These are phyloP conservation scores for Oceanodroma leucorhoa DNA, from an alignment of 2,797 vertebrate species.

Conservation along the genomic window DNA sequence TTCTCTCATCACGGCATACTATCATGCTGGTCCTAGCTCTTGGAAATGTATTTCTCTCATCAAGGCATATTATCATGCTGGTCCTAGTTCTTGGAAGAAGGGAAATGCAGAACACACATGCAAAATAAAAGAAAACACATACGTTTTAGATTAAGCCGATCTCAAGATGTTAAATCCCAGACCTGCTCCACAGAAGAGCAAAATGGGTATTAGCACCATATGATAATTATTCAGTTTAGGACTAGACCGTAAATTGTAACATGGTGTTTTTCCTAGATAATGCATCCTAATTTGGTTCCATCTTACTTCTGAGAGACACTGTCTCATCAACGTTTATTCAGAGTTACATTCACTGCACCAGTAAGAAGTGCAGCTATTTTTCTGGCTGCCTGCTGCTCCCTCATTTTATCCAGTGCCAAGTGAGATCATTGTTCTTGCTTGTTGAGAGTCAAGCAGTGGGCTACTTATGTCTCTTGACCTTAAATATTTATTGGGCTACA, in stretches of 20 bases:
- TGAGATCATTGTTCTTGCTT: background rate
- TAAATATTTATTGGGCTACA: background rate
- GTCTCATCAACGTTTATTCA: background rate
- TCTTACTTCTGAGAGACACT: background rate
- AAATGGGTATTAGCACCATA: background rate
- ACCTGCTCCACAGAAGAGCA: background rate
- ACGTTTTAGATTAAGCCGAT: background rate
- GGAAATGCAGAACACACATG: conserved; percentile 11
- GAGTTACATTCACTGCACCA: background rate
- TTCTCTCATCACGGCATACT: background rate
- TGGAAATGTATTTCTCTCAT: conserved; percentile 7
- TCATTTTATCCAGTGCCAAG: background rate
- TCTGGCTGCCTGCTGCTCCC: background rate
- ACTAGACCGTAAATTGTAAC: background rate
- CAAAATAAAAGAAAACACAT: conserved; percentile 46
- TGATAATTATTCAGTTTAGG: background rate
- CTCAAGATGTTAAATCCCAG: conserved; percentile 10
- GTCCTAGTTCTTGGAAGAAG: background rate
- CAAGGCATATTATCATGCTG: background rate
- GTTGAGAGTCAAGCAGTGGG: background rate
- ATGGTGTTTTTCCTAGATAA: background rate
- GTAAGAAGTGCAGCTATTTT: background rate
- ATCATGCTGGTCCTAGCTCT: background rate
- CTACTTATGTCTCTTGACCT: background rate
- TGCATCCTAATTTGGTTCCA: background rate